Conservation (phyloP, 2,113 vertebrate species). For the Apistogramma diplotaenia region DNA sequence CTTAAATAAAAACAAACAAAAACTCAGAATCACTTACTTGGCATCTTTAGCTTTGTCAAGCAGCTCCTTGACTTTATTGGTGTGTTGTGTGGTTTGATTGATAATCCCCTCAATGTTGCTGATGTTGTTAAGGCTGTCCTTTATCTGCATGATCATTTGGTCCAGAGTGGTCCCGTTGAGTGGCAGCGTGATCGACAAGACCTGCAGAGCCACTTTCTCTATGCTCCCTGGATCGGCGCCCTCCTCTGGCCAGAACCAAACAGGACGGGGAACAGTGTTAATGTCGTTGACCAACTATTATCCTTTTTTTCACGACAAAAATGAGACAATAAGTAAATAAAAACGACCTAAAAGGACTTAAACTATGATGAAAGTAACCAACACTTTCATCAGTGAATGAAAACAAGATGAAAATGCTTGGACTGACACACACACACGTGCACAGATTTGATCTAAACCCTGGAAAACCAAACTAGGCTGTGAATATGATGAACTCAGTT, state of each 20-base stretch:
- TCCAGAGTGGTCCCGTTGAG: conserved; percentile 69
- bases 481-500: no score
- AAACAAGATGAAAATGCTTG: no score
- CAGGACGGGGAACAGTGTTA: background rate
- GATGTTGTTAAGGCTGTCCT: conserved; percentile 73
- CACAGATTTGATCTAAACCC: no score
- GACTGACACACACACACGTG: no score
- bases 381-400: no score
- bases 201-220: conserved; percentile 81
- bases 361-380: no score
- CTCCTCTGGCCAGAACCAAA: conserved; percentile 75
- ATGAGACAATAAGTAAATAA: no score
- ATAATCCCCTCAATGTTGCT: conserved; percentile 72
- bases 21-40: conserved; percentile 56
- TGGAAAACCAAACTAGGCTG: no score
- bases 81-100: conserved; percentile 72
- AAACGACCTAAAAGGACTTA: no score
- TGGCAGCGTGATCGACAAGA: conserved; percentile 81
- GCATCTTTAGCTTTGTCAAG: conserved; percentile 74
- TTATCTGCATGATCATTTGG: conserved; percentile 76
- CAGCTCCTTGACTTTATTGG: conserved; percentile 73
- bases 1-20: background rate
- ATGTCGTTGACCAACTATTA: no score
- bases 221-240: conserved; percentile 86
- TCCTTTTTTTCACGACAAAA: no score